Evolutionary conservation across 2,888 invertebrate species (phyloP).

Genomic region (Lasioglossum leucozonium): DNA sequence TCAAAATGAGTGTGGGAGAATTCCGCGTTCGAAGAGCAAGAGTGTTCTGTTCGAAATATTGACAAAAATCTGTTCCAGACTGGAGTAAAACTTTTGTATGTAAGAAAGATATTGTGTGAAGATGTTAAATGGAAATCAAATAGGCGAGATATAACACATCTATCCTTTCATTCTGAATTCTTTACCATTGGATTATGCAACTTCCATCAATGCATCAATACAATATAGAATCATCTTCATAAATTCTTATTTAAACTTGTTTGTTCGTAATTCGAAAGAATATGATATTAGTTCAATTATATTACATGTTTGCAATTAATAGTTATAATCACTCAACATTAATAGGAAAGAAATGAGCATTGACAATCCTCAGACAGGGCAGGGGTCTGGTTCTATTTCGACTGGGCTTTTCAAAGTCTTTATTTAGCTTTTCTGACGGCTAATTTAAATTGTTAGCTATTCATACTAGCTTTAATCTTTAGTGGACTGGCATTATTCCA

Average conservation of each 20-base stretch:
- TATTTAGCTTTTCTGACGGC: background rate
- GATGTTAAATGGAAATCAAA: slow-evolving; percentile 49
- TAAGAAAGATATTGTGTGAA: slow-evolving; percentile 44
- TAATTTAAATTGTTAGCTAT: background rate
- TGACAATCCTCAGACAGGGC: background rate
- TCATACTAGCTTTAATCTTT: background rate
- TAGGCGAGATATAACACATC: slow-evolving; percentile 58
- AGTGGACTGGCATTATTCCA: background rate
- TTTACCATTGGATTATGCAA: slow-evolving; percentile 63
- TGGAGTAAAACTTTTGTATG: slow-evolving; percentile 44
- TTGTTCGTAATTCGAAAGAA: background rate
- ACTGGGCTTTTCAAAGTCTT: background rate
- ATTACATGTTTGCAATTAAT: background rate
- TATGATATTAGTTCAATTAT: background rate
- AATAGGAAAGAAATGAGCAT: background rate
- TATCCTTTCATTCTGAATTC: slow-evolving; percentile 56
- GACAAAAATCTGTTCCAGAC: slow-evolving; percentile 46
- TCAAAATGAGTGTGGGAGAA: slow-evolving; percentile 33
- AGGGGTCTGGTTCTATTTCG: background rate
- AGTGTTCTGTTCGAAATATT: slow-evolving; percentile 32
- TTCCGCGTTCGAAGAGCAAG: slow-evolving; percentile 32
- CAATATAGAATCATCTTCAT: background rate
- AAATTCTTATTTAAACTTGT: background rate
- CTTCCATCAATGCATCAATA: slow-evolving; percentile 30
- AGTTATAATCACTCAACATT: background rate